Percentiles rank a stretch among this genome's conserved stretches.
Conservation (phyloP, 2,797 vertebrate species). For the Pipistrellus pipistrellus region DNA sequence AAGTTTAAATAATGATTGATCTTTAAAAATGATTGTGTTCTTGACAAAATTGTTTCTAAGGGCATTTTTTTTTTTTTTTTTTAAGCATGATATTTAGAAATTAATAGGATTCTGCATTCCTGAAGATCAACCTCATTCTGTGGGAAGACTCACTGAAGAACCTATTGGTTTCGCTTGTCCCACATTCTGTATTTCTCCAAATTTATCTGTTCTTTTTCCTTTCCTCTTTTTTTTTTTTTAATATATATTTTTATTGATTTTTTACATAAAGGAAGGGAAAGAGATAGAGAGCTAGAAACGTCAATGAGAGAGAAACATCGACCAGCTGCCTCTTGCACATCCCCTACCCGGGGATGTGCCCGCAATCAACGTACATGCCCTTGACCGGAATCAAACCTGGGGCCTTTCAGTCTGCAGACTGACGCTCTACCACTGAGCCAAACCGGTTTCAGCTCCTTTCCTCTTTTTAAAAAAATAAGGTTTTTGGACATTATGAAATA, state of each 20-base stretch:
- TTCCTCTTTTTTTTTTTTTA: neutral
- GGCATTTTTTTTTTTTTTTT: conserved; percentile 36
- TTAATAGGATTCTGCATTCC: neutral
- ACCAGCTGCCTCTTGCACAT: too few species aligned
- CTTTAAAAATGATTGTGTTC: neutral
- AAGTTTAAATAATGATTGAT: conserved; percentile 15
- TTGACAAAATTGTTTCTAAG: conserved; percentile 11
- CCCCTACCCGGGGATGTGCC: too few species aligned
- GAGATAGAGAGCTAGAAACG: too few species aligned
- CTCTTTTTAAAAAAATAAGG: neutral
- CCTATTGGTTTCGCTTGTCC: neutral
- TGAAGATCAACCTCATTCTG: neutral
- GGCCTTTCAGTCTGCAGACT: too few species aligned
- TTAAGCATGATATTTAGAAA: conserved; percentile 54
- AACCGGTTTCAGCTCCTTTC: neutral
- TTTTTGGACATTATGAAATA: neutral
- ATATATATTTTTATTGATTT: too few species aligned
- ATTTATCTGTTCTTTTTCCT: neutral
- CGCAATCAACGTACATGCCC: too few species aligned
- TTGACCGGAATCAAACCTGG: too few species aligned
- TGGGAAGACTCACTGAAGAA: neutral
- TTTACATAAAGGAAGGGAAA: too few species aligned
- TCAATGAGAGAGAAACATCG: too few species aligned
- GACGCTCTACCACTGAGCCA: too few species aligned
- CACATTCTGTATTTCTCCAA: neutral